Percentiles rank a stretch among this genome's conserved stretches.
phyloP scores from a whole-genome alignment of 2,797 vertebrate genomes.

The Malurus splendens region DNA sequence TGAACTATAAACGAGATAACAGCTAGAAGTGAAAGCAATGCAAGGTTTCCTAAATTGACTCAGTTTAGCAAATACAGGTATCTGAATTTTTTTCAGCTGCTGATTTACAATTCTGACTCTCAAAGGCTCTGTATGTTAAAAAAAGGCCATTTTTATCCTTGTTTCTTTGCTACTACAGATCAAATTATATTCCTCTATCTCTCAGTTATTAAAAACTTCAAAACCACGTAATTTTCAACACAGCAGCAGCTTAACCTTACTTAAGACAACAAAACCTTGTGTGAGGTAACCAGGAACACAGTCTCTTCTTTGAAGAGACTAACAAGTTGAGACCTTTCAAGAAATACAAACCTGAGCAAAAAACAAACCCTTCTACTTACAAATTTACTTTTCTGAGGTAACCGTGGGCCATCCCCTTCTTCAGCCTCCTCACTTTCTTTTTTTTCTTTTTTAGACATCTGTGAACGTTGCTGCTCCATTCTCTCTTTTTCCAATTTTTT shows the following conservation, averaged over 20 bases:
- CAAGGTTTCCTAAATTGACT: not conserved
- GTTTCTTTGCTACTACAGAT: not conserved
- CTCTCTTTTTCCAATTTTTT: conserved; percentile 93
- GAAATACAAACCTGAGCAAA: conserved; percentile 9
- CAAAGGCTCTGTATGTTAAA: not conserved
- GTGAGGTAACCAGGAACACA: not conserved
- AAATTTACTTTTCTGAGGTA: conserved; percentile 98
- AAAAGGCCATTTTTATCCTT: not conserved
- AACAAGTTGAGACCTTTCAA: not conserved
- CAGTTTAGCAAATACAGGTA: not conserved
- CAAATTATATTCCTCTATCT: not conserved
- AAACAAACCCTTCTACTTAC: conserved; percentile 73
- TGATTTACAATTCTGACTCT: not conserved
- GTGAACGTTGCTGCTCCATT: conserved; percentile 92
- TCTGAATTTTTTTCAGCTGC: not conserved
- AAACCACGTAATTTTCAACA: not conserved
- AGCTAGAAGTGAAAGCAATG: not conserved
- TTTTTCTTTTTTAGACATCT: conserved; percentile 86
- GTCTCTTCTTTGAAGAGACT: not conserved
- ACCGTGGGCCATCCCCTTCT: conserved; percentile 83
- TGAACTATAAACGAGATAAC: not conserved
- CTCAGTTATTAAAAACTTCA: not conserved
- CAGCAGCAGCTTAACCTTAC: not conserved
- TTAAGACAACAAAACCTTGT: not conserved
- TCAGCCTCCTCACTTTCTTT: conserved; percentile 74